Evolutionary conservation across 2,888 invertebrate species (phyloP), one percentile per base, ranked within the genome.

Genomic region (Melinopterus prodromus): DNA sequence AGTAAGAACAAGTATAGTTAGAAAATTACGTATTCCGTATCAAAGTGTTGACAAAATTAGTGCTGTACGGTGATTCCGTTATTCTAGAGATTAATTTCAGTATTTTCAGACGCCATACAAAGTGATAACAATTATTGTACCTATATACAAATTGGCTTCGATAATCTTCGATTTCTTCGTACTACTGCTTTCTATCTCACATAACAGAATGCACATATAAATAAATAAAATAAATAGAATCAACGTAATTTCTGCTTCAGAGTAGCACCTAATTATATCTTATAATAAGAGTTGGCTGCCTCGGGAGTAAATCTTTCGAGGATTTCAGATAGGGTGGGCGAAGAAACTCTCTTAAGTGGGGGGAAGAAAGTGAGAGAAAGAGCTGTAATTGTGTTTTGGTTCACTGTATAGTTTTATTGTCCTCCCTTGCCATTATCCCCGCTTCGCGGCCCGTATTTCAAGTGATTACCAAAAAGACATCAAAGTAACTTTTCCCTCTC

Each of bases 381-480:
- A 53, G 53, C 53, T 7, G 53, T 53, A 53, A 53, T 53, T 53
- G 53, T 53, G 53, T 53, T 53, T 53, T 53, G 53, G 53, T 53
- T 53, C 53, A 53, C 9, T 53, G 53, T 53, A 53, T 53, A 53
- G 53, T 53, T 53, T 53, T 53, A 53, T 53, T 53, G 53, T 53
- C 53, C 9, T 74, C 74, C 74, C 74, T 74, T 36, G 35, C 37
- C 36, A 74, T 37, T 37, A 35, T 74, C 74, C 74, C 74, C 37
- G n/a, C 74, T 35, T 15, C 71, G 16, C 71, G 35, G 12, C 71
- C 71, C 71, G 26, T 71, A 12, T 71, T 35, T 37, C 37, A 74
- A n/a, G 16, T 37, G 74, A 74, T 35, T 36, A 74, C 74, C 74
- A 74, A 74, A 74, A 74, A 74, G 74, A 74, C 74, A 53, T 53